Evolutionary conservation across 2,888 invertebrate species (phyloP), one percentile per base, ranked within the genome.

Genomic region (Dryococelus australis): DNA sequence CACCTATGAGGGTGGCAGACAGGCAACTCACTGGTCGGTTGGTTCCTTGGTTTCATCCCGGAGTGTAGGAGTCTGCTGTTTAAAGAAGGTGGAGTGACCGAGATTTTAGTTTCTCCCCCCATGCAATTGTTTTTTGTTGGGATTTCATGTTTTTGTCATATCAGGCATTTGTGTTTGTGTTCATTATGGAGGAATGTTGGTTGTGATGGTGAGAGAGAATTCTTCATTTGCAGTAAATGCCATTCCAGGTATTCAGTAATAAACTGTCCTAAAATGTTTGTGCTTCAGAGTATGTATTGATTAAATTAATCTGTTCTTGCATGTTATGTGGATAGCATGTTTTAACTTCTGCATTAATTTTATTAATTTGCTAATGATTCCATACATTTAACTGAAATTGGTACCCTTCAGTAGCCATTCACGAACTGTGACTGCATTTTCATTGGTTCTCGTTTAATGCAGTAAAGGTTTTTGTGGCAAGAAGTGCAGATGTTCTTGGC

Each of bases 1-100:
- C 89, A 89, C 89, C 88, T 89, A 89, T 89, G 89, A 89, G 89
- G 89, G 89, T 88, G 89, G 88, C 87, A 87, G 79, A 87, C 84
- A 79, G 88, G 86, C 88, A 86, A 87, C 87, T 87, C 84, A 85
- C 81, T 88, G 86, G 86, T 85, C 53, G 27, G 87, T 78, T 84
- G 78, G 86, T 88, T 87, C 86, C 87, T 88, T 88, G 53, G 78
- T 88, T 88, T 86, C 35, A 83, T 28, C 51, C 65, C 65, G 65
- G 8, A 9, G 65, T 20, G 65, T 1, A 65, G 65, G 2, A 65
- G 83, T 28, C 9, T 83, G 28, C 43, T 43, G 28, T 27, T 35
- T 13, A 13, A 27, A 83, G 83, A 35, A 83, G 27, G 27, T 83
- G 28, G 43, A 24, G 83, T 83, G 83, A n/a, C n/a, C 6, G 65